Percentiles rank a stretch among this genome's conserved stretches.
Conservation (phyloP, 2,888 invertebrate genomes). For the Parnassius mnemosyne region DNA sequence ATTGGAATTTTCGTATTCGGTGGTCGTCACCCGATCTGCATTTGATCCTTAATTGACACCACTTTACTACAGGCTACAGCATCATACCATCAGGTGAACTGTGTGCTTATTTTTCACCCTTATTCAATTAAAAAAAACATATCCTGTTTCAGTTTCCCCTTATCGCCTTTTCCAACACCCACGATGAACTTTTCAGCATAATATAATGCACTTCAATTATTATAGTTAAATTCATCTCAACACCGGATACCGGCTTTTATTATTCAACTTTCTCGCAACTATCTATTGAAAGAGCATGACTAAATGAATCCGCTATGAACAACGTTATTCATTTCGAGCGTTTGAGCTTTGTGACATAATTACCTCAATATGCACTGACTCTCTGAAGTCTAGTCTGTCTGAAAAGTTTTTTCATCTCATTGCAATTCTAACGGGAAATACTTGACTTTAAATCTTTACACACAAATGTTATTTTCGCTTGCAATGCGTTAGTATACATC, state of each 20-base stretch:
- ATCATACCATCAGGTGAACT: too few relatives aligned
- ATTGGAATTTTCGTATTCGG: too few relatives aligned
- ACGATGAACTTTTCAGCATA: too few relatives aligned
- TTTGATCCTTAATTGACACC: too few relatives aligned
- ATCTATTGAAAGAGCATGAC: not conserved
- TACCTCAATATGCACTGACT: slow-evolving; percentile 19
- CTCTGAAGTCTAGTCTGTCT: slow-evolving; percentile 20
- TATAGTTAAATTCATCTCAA: not conserved
- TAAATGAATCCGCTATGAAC: not conserved
- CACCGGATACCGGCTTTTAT: not conserved
- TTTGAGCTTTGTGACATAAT: slow-evolving; percentile 18
- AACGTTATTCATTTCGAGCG: slow-evolving; percentile 8
- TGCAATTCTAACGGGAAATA: not conserved
- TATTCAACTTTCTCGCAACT: not conserved
- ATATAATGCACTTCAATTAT: not conserved
- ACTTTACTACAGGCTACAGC: too few relatives aligned
- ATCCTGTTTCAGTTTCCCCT: too few relatives aligned
- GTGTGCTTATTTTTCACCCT: too few relatives aligned
- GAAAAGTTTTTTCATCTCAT: slow-evolving; percentile 21
- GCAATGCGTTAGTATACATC: slow-evolving; percentile 1
- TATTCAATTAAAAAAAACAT: too few relatives aligned
- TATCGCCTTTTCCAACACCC: too few relatives aligned
- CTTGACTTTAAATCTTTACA: not conserved
- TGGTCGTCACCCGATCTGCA: too few relatives aligned
- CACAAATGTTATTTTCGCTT: slow-evolving; percentile 2